These are phyloP conservation scores for Cryptops parisi DNA, from an alignment of 2,888 invertebrate species.

Conservation along the genomic window DNA sequence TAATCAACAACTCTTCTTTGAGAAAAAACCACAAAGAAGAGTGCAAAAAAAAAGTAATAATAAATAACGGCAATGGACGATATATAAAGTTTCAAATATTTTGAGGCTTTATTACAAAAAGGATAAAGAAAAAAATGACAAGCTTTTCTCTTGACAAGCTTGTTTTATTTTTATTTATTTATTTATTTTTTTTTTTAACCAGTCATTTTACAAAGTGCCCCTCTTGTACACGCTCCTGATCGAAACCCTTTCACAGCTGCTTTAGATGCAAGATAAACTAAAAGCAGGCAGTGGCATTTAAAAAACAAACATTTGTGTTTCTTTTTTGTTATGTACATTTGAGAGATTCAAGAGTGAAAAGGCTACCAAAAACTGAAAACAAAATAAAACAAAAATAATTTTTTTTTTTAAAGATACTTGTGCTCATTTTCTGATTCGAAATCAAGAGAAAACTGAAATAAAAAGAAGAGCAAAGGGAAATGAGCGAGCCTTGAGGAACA, in stretches of 20 bases:
- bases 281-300: background rate
- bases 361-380: background rate
- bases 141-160: conserved; percentile 14
- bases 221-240: conserved; percentile 12
- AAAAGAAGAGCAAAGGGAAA: no score
- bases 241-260: conserved; percentile 14
- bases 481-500: no score
- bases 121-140: conserved; percentile 15
- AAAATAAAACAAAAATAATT: background rate
- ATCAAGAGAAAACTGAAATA: background rate
- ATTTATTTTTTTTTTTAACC: no score
- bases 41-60: background rate
- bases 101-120: conserved; percentile 15
- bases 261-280: conserved; percentile 1
- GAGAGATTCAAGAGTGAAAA: no score
- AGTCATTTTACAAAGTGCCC: conserved; percentile 8
- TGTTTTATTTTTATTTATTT: no score
- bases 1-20: background rate
- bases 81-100: conserved; percentile 12
- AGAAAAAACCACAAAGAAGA: background rate
- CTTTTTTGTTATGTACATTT: no score
- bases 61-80: conserved; percentile 2
- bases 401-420: background rate
- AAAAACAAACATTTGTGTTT: no score
- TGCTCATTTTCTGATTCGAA: background rate